Conservation (phyloP, 2,888 invertebrate species). For the Agrochola macilenta region DNA sequence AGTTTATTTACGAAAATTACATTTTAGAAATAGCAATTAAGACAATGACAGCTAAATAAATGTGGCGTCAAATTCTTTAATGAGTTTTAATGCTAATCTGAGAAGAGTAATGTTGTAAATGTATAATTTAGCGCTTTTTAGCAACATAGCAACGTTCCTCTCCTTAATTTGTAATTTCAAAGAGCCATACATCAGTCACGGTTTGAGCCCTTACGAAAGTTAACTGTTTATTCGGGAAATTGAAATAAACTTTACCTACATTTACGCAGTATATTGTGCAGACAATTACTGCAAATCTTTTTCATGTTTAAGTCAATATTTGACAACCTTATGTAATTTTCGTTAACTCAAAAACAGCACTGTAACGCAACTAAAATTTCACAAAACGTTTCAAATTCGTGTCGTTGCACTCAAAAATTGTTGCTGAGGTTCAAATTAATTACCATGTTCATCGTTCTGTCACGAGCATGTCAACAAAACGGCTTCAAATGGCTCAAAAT, state of each 20-base stretch:
- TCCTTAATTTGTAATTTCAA: constrained; percentile 26
- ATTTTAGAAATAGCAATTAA: constrained; percentile 36
- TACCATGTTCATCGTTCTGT: constrained; percentile 63
- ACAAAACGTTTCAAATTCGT: constrained; percentile 51
- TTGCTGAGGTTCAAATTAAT: constrained; percentile 61
- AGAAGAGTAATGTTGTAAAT: constrained; percentile 2
- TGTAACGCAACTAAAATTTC: constrained; percentile 39
- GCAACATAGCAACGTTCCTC: constrained; percentile 7
- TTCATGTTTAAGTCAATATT: neutral
- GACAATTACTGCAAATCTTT: neutral
- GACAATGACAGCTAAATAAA: constrained; percentile 49
- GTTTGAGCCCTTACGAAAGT: constrained; percentile 39
- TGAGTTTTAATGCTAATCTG: constrained; percentile 54
- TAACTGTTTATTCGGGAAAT: constrained; percentile 35
- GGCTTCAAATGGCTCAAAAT: constrained; percentile 60
- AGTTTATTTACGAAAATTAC: neutral
- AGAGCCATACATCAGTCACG: constrained; percentile 44
- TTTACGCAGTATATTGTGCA: neutral
- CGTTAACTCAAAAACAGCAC: constrained; percentile 14
- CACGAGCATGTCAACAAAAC: constrained; percentile 63
- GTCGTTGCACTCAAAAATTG: constrained; percentile 62
- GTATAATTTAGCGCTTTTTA: constrained; percentile 34
- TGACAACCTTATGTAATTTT: neutral
- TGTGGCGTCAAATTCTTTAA: constrained; percentile 59
- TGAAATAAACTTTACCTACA: neutral